Percentiles rank a stretch among this genome's conserved stretches.
phyloP scores from a whole-genome alignment of 2,113 vertebrate species.

The Apeltes quadracus region DNA sequence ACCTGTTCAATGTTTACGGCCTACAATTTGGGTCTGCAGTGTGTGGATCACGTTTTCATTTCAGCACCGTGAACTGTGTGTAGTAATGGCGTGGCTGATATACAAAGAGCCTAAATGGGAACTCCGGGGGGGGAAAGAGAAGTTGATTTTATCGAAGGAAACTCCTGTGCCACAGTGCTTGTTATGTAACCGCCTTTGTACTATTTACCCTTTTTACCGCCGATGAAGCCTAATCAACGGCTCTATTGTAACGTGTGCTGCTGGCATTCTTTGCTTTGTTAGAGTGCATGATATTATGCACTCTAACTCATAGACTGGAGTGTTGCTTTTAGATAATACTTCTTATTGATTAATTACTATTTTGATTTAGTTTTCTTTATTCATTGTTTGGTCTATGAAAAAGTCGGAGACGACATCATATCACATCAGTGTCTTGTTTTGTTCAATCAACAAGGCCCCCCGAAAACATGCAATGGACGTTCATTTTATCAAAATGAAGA shows the following conservation, averaged over 20 bases:
- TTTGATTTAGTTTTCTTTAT: too few relatives aligned
- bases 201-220: neutral
- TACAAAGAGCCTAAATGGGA: conserved; percentile 4
- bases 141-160: conserved; percentile 8
- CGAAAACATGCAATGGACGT: neutral
- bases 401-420: too few relatives aligned
- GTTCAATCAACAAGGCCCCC: neutral
- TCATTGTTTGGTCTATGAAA: too few relatives aligned
- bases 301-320: conserved; percentile 2
- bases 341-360: neutral
- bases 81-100: neutral
- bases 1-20: conserved; percentile 38
- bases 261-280: conserved; percentile 6
- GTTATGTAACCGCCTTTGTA: neutral
- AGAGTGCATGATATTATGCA: neutral
- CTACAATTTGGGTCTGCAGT: conserved; percentile 26
- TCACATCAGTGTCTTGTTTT: too few relatives aligned
- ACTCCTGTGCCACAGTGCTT: conserved; percentile 1
- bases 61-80: neutral
- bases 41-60: conserved; percentile 18
- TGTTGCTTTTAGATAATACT: neutral
- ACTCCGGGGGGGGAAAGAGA: neutral
- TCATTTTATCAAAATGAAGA: neutral
- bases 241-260: neutral
- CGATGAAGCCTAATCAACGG: conserved; percentile 11